phyloP scores from a whole-genome alignment of 2,888 invertebrate species.

The Lacanobia wlatinum region DNA sequence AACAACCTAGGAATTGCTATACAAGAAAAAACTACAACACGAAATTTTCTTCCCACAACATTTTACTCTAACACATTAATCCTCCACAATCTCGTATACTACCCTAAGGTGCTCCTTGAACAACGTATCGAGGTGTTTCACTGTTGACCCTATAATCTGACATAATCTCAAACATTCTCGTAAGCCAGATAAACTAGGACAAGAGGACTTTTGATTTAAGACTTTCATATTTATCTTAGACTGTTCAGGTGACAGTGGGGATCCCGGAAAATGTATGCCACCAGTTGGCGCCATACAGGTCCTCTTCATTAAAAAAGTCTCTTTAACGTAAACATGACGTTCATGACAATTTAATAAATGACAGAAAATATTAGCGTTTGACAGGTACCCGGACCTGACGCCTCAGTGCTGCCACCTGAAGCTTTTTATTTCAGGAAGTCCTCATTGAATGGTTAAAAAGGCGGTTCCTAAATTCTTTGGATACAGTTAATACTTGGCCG shows the following conservation, averaged over 20 bases:
- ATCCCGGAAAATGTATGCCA: no score
- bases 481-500: neutral
- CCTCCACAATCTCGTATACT: neutral
- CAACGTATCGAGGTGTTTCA: conserved; percentile 21
- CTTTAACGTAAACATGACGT: no score
- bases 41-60: neutral
- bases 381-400: no score
- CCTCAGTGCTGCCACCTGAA: no score
- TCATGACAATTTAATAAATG: no score
- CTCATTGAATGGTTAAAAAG: neutral
- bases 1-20: neutral
- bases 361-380: no score
- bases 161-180: conserved; percentile 40
- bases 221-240: conserved; percentile 19
- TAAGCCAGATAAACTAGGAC: conserved; percentile 30
- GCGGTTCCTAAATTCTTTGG: neutral
- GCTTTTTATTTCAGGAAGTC: no score
- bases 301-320: no score
- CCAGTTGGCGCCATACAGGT: no score
- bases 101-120: conserved; percentile 1
- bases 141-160: conserved; percentile 47
- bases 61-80: neutral
- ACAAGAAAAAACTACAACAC: neutral
- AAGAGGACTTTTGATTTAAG: conserved; percentile 34
- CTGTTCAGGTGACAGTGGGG: neutral